Percentiles rank a stretch among this genome's conserved stretches.
phyloP scores from a whole-genome alignment of 1,140 invertebrate genomes.

The Aphaenogaster ashmeadi region DNA sequence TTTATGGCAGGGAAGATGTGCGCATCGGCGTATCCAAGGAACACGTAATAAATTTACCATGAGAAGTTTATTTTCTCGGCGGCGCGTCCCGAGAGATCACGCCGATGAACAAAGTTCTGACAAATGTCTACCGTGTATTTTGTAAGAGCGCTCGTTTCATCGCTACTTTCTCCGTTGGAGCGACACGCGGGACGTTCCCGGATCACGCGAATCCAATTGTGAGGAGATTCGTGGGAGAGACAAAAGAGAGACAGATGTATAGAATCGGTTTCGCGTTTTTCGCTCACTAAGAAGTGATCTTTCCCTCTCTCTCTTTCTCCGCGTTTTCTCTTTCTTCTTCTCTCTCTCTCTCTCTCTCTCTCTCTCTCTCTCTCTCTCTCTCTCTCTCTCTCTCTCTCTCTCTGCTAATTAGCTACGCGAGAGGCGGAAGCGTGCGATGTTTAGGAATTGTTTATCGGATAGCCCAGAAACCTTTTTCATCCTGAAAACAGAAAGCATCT shows the following conservation, averaged over 20 bases:
- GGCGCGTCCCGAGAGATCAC: constrained; percentile 7
- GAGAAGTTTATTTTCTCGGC: constrained; percentile 45
- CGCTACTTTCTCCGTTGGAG: constrained; percentile 11
- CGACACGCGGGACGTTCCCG: constrained; percentile 9
- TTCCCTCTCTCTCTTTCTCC: background rate
- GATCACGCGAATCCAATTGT: constrained; percentile 46
- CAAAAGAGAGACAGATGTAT: background rate
- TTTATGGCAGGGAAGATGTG: constrained; percentile 34
- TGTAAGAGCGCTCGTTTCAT: background rate
- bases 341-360: too few relatives aligned
- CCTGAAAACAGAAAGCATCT: constrained; percentile 23
- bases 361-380: background rate
- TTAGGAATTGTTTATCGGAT: constrained; percentile 41
- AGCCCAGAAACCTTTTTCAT: constrained; percentile 31
- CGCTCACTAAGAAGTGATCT: constrained; percentile 20
- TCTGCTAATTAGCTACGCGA: constrained; percentile 30
- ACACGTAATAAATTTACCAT: constrained; percentile 46
- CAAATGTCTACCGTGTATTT: constrained; percentile 38
- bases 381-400: background rate
- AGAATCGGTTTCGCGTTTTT: constrained; percentile 33
- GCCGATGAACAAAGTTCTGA: constrained; percentile 42
- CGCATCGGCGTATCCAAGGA: constrained; percentile 11
- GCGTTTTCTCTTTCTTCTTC: background rate
- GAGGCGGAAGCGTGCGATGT: constrained; percentile 22
- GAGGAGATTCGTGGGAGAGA: constrained; percentile 7